Evolutionary conservation across 2,797 vertebrate species (phyloP).

Genomic region (Hafferia zeledoni): DNA sequence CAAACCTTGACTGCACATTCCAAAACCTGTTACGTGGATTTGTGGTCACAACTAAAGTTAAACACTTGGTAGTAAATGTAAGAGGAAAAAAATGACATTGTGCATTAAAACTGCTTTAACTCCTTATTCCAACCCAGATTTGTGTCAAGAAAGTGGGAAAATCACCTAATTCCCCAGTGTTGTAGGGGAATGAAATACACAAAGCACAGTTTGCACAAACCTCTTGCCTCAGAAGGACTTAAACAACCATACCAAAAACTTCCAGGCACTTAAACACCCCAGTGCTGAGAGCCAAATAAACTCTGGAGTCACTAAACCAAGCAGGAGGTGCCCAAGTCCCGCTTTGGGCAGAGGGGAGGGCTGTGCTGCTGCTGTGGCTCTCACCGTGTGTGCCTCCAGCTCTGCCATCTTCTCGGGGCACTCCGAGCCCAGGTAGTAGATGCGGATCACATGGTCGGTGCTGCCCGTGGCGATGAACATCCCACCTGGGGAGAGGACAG

Average conservation of each 20-base stretch:
- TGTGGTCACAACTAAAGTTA: neutral
- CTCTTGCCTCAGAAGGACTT: neutral
- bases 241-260: neutral
- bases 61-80: neutral
- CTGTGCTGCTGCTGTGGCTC: neutral
- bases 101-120: neutral
- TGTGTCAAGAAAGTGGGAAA: neutral
- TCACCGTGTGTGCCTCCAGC: constrained; percentile 93
- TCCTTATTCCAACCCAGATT: neutral
- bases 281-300: neutral
- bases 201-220: neutral
- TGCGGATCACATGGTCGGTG: constrained; percentile 95
- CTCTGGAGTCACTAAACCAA: neutral
- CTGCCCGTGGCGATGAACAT: constrained; percentile 98
- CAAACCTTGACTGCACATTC: neutral
- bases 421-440: constrained; percentile 94
- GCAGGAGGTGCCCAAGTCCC: neutral
- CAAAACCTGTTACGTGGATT: neutral
- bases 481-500: constrained; percentile 76
- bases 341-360: too few relatives aligned
- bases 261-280: neutral
- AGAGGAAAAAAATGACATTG: neutral
- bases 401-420: constrained; percentile 94
- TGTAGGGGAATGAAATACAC: neutral
- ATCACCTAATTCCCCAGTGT: neutral